These are phyloP conservation scores for Simalia tracyae DNA, from an alignment of 2,797 vertebrate genomes.

Conservation along the genomic window DNA sequence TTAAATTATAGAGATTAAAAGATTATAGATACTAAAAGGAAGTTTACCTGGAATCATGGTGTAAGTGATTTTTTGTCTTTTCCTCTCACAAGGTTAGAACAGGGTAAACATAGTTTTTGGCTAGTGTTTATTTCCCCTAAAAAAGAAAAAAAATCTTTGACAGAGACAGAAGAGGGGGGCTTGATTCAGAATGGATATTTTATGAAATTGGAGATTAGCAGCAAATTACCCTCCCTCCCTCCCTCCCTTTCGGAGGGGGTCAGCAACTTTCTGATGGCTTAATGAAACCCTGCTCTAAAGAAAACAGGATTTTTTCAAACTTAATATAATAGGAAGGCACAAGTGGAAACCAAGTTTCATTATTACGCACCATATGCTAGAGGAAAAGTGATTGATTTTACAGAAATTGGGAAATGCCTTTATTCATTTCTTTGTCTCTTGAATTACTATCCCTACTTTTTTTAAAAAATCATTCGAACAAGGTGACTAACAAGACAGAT, in stretches of 20 bases:
- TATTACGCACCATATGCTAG: neutral
- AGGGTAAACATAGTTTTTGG: neutral
- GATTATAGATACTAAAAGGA: neutral
- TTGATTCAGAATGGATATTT: neutral
- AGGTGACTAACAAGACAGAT: neutral
- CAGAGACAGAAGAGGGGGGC: neutral
- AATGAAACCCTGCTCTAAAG: neutral
- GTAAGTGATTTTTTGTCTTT: neutral
- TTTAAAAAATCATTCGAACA: neutral
- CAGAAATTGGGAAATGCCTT: neutral
- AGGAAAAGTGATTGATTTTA: neutral
- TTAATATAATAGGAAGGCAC: neutral
- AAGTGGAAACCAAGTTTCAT: neutral
- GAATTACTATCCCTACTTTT: neutral
- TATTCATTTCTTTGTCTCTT: neutral
- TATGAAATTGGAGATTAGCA: neutral
- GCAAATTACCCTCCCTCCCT: neutral
- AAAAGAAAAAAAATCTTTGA: neutral
- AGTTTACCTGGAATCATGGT: neutral
- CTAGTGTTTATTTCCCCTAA: neutral
- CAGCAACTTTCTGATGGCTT: neutral
- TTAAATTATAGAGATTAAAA: neutral
- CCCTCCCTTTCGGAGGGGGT: neutral
- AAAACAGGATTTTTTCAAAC: neutral
- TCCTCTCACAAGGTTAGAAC: neutral